phyloP scores from a whole-genome alignment of 1,140 invertebrate genomes.

The Condylostylus longicornis region DNA sequence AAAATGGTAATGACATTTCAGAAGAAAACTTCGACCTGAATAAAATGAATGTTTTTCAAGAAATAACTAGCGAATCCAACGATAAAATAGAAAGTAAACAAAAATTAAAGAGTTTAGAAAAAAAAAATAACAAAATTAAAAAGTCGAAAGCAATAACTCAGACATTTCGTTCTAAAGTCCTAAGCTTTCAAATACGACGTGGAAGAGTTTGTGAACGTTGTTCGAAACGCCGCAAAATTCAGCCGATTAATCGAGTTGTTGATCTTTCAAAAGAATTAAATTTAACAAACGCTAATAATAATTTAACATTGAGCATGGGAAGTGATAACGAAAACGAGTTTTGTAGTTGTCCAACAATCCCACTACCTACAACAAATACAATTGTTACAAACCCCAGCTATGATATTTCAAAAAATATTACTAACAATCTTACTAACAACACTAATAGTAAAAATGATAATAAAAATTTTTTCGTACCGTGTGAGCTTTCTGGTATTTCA shows the following conservation, averaged over 20 bases:
- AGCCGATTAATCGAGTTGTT: constrained; percentile 25
- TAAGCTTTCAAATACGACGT: constrained; percentile 23
- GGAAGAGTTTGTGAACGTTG: constrained; percentile 24
- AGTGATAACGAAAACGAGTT: background rate
- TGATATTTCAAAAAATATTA: too few species aligned
- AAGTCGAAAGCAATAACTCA: constrained; percentile 29
- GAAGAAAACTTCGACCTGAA: too few species aligned
- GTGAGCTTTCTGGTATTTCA: too few species aligned
- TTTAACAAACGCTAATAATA: too few species aligned
- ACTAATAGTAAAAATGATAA: too few species aligned
- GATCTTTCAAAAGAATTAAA: constrained; percentile 20
- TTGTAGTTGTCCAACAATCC: background rate
- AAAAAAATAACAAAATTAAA: constrained; percentile 30
- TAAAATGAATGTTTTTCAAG: too few species aligned
- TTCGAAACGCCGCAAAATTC: constrained; percentile 24
- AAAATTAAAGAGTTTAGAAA: too few species aligned
- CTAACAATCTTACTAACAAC: too few species aligned
- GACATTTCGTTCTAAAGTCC: constrained; percentile 26
- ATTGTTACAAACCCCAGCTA: background rate
- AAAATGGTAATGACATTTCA: background rate
- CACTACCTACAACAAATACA: background rate
- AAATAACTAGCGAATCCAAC: too few species aligned
- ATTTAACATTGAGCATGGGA: too few species aligned
- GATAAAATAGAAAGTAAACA: background rate
- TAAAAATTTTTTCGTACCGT: too few species aligned